Percentiles rank a stretch among this genome's conserved stretches.
phyloP scores from a whole-genome alignment of 92 coral and sea anemone genomes.

The Muricea muricata region DNA sequence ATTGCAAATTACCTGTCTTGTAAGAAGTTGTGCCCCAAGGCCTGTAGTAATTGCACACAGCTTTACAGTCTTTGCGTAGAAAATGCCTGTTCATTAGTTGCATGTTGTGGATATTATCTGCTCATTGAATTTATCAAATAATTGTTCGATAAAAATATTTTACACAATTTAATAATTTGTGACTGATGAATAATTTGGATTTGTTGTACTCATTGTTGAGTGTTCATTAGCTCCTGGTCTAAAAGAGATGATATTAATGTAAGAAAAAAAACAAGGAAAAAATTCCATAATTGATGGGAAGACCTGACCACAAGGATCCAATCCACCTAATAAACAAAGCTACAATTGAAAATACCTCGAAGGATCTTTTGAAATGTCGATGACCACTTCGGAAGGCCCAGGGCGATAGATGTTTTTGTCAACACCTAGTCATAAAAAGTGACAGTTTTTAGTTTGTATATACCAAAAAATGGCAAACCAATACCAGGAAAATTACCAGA shows the following conservation, averaged over 20 bases:
- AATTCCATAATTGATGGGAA: no score
- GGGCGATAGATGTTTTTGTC: conserved; percentile 42
- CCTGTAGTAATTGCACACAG: no score
- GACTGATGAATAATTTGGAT: conserved; percentile 34
- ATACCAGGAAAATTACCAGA: conserved; percentile 80
- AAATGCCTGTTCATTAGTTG: background rate
- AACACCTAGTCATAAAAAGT: background rate
- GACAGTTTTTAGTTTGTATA: background rate
- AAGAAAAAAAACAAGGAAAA: no score
- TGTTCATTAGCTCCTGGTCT: conserved; percentile 3
- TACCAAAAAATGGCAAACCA: no score
- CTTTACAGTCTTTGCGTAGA: no score
- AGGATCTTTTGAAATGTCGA: conserved; percentile 38
- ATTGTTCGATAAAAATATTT: background rate
- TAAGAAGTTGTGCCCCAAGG: no score
- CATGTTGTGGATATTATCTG: background rate
- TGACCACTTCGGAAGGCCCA: conserved; percentile 38
- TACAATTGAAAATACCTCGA: conserved; percentile 20
- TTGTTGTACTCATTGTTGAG: background rate
- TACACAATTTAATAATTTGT: background rate
- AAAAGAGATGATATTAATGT: background rate
- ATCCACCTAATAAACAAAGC: no score
- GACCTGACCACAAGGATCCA: no score
- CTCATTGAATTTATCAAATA: background rate
- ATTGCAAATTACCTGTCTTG: no score